phyloP scores from a whole-genome alignment of 2,113 vertebrate species.

The Gavialis gangeticus region DNA sequence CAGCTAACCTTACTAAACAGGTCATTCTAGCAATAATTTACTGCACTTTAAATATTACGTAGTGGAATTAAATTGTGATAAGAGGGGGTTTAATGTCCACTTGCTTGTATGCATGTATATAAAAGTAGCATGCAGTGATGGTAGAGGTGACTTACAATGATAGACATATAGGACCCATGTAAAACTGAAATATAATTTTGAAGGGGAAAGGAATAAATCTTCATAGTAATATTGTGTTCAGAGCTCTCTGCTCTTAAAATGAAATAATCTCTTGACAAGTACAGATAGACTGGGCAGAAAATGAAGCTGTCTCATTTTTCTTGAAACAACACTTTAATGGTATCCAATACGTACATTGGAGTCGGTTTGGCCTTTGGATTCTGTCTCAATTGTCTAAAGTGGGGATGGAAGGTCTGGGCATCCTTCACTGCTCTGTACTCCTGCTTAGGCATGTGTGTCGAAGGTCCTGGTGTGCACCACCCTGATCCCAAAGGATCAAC shows the following conservation, averaged over 20 bases:
- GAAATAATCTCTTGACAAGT: rapidly evolving
- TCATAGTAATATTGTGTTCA: background rate
- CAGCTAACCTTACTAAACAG: background rate
- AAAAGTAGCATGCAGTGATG: rapidly evolving
- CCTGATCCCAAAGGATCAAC: too few species aligned
- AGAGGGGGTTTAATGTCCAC: background rate
- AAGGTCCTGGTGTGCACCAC: too few species aligned
- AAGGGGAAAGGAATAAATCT: rapidly evolving
- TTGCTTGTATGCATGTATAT: background rate
- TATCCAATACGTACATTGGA: background rate
- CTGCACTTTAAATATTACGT: background rate
- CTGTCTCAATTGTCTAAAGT: too few species aligned
- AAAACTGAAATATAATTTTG: rapidly evolving
- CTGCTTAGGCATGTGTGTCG: too few species aligned
- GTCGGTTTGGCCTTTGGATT: too few species aligned
- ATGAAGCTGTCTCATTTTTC: background rate
- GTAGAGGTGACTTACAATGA: rapidly evolving
- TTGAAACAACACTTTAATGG: background rate
- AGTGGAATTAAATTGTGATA: rapidly evolving
- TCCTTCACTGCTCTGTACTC: too few species aligned
- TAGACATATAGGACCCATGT: rapidly evolving
- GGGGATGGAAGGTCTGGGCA: too few species aligned
- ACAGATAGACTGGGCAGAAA: background rate
- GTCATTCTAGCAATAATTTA: background rate
- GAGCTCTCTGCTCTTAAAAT: background rate